Conservation (phyloP, 2,113 vertebrate genomes). For the Callospermophilus lateralis region DNA sequence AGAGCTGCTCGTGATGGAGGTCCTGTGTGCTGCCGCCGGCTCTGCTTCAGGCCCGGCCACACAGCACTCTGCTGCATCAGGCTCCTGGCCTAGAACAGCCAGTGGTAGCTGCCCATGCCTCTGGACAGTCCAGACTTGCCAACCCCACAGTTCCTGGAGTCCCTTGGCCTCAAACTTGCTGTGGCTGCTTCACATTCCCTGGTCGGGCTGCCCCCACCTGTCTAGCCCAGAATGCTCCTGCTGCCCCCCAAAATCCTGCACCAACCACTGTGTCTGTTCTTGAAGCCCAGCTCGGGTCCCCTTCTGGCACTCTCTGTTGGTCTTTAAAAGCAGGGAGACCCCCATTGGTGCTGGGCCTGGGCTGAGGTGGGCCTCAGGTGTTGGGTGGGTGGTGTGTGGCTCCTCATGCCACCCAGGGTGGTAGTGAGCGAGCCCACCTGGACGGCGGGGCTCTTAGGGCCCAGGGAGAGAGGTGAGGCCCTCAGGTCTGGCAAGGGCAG, state of each 20-base stretch:
- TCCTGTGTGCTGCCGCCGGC: background rate
- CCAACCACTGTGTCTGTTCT: background rate
- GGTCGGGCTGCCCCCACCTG: background rate
- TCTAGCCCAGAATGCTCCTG: background rate
- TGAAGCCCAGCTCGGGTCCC: background rate
- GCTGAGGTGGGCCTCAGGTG: background rate
- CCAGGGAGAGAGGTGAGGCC: background rate
- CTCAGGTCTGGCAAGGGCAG: background rate
- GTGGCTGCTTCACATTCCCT: background rate
- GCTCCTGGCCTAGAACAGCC: too few relatives aligned
- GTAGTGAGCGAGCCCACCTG: fast-evolving
- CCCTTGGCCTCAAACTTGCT: background rate
- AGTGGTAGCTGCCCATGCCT: background rate
- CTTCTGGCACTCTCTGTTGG: background rate
- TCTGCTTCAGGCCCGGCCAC: background rate
- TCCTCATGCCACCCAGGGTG: background rate
- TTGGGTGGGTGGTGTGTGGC: background rate
- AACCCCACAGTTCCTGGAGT: too few relatives aligned
- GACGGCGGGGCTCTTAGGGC: background rate
- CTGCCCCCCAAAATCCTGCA: background rate
- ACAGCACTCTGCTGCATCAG: fast-evolving
- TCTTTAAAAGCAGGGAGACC: background rate
- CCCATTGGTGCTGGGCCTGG: fast-evolving
- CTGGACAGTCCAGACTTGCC: too few relatives aligned
- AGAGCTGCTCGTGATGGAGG: fast-evolving